Conservation (phyloP, 2,888 invertebrate genomes). For the Siphlonurus alternatus region DNA sequence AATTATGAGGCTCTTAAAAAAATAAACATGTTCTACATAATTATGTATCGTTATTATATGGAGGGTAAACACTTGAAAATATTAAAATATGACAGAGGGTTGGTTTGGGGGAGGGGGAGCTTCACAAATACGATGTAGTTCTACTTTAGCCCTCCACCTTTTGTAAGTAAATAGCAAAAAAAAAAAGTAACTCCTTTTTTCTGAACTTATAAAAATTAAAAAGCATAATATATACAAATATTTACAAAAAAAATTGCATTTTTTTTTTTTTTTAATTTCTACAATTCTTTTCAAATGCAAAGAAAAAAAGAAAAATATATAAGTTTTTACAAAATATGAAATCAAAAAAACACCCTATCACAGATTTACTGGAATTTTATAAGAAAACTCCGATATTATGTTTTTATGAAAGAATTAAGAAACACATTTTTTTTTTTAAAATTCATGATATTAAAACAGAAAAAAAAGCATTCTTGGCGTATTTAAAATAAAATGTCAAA, state of each 20-base stretch:
- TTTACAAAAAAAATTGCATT: neutral
- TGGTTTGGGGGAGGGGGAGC: neutral
- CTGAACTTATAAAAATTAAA: neutral
- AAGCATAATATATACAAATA: neutral
- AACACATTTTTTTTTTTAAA: neutral
- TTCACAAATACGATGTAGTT: neutral
- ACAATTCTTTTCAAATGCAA: neutral
- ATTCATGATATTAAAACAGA: too few species aligned
- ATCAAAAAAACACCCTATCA: conserved; percentile 8
- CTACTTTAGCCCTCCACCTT: neutral
- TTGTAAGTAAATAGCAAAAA: neutral
- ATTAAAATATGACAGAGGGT: too few species aligned
- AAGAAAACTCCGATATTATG: neutral
- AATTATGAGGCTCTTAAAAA: too few species aligned
- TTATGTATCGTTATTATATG: too few species aligned
- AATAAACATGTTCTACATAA: too few species aligned
- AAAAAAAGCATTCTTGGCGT: too few species aligned
- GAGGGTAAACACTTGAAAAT: too few species aligned
- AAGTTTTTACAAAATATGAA: neutral
- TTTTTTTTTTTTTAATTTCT: neutral
- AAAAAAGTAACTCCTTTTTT: neutral
- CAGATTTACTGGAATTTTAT: conserved; percentile 10
- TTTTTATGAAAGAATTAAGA: neutral
- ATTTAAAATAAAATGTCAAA: too few species aligned
- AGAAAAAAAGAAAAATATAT: neutral